phyloP scores from a whole-genome alignment of 2,113 vertebrate genomes.

The Xenopus laevis region DNA sequence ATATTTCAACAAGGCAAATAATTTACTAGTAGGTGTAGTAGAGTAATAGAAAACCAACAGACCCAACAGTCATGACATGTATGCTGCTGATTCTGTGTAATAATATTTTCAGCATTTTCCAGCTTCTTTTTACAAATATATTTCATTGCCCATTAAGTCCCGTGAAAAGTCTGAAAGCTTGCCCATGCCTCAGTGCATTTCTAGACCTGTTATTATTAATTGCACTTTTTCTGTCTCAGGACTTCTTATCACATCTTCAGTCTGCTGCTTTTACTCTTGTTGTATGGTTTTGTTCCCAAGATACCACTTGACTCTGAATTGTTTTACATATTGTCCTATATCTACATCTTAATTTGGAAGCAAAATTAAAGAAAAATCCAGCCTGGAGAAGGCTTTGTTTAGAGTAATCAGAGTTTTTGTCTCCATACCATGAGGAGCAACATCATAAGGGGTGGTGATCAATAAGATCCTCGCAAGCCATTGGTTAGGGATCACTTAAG shows the following conservation, averaged over 20 bases:
- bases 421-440: no score
- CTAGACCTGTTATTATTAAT: slow-evolving; percentile 7
- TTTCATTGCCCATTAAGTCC: background rate
- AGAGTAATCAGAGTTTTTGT: no score
- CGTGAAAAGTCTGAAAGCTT: background rate
- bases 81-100: no score
- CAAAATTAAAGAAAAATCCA: slow-evolving; percentile 9
- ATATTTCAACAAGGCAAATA: no score
- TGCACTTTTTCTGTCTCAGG: background rate
- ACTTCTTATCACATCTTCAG: slow-evolving; percentile 4
- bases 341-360: background rate
- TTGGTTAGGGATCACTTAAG: no score
- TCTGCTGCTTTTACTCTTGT: slow-evolving; percentile 1
- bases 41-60: no score
- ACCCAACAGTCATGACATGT: no score
- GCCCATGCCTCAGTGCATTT: background rate
- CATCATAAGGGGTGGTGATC: no score
- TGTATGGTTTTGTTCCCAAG: slow-evolving; percentile 8
- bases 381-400: no score
- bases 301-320: background rate
- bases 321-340: background rate
- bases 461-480: no score
- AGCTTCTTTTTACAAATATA: background rate
- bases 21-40: no score
- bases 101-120: background rate